Conservation (phyloP, 2,888 invertebrate genomes). For the Deroplatys truncata region DNA sequence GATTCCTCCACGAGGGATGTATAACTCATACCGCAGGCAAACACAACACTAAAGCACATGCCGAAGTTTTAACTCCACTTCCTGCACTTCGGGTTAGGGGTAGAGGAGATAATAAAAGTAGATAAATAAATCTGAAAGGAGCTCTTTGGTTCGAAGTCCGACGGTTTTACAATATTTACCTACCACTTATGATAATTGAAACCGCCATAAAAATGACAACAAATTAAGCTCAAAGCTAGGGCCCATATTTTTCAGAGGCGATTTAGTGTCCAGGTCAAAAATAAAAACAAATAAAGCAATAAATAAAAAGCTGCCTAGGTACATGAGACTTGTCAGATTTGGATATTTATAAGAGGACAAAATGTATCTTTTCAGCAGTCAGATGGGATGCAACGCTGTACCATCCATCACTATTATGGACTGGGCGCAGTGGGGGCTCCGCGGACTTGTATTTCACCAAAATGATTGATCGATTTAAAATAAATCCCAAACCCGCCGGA, state of each 20-base stretch:
- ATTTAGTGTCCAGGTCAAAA: neutral
- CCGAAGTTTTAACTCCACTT: too few species aligned
- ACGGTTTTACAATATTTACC: too few species aligned
- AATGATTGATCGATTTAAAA: neutral
- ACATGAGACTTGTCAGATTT: neutral
- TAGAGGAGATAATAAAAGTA: too few species aligned
- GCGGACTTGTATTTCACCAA: neutral
- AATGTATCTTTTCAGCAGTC: neutral
- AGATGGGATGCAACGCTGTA: neutral
- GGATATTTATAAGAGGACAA: neutral
- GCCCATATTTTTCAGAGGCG: neutral
- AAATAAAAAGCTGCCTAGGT: neutral
- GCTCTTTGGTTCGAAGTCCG: too few species aligned
- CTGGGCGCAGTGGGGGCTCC: neutral
- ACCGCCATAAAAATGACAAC: too few species aligned
- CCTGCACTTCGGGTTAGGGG: too few species aligned
- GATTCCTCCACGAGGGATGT: too few species aligned
- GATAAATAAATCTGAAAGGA: too few species aligned
- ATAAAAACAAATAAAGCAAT: neutral
- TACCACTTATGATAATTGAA: too few species aligned
- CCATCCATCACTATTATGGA: neutral
- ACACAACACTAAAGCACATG: too few species aligned
- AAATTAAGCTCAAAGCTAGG: too few species aligned
- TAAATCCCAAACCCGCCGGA: neutral
- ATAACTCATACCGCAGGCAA: too few species aligned